Base-by-base conservation (phyloP, 2,888 invertebrate genomes). In the Erebia epiphron region DNA sequence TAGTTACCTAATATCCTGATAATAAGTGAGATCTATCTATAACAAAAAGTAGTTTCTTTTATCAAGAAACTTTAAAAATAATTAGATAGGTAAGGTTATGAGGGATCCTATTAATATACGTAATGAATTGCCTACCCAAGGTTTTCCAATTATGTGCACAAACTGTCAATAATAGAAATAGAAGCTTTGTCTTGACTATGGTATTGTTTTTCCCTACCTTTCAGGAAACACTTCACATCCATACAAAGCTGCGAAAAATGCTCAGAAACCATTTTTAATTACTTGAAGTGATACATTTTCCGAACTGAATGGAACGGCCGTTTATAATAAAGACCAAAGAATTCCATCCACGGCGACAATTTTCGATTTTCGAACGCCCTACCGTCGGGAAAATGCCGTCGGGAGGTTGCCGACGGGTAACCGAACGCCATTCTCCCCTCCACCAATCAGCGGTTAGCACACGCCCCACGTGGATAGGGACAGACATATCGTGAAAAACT, bases 321-420 rank as follows among this genome's bases (percentile, higher is more conserved):
- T 60, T 71, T 71, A 72, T 73, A 57, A 73, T 70, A 75, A 75
- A 74, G 74, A 75, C 68, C 56, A 73, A 73, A 77, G 70, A 71
- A 77, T 76, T 68, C 62, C 75, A 70, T 76, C 66, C 76, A 68
- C 75, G 75, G 78, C 75, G 70, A 77, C 80, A 82, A 84, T 81
- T 84, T 90, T 89, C 83, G 81, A 86, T 83, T 87, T 88, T 86
- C 79, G 80, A 88, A 87, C 82, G 80, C 82, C 82, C 81, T 75
- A 77, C 86, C 92, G 92, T 85, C 92, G 92, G 92, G 88, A 91
- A 92, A 92, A 87, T 86, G 91, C 92, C 92, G 92, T 81, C 92
- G 92, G 92, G 79, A 80, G 79, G 79, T 78, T 83, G 83, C 86
- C 86, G 86, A 75, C 86, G 86, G 86, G 78, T 75, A 82, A 77